Percentiles rank a stretch among this genome's conserved stretches.
phyloP scores from a whole-genome alignment of 2,888 invertebrate species.

The Herminia tarsipennalis region DNA sequence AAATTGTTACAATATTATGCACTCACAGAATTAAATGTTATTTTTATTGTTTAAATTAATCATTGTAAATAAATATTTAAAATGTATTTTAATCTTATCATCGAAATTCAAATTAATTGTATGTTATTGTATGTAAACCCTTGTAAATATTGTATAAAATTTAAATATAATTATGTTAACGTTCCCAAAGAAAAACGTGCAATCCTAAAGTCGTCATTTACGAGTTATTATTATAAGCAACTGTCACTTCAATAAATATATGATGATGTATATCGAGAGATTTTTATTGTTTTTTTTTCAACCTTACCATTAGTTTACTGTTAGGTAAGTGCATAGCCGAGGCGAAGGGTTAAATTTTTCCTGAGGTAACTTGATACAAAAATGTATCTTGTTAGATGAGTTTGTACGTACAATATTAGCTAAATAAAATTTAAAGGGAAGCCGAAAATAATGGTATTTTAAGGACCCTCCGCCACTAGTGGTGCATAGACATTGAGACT shows the following conservation, averaged over 20 bases:
- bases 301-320: too few relatives aligned
- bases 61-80: slow-evolving; percentile 38
- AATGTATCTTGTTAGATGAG: too few relatives aligned
- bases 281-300: slow-evolving; percentile 35
- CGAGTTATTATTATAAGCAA: slow-evolving; percentile 63
- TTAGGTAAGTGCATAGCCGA: too few relatives aligned
- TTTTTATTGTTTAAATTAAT: slow-evolving; percentile 19
- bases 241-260: slow-evolving; percentile 77
- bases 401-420: too few relatives aligned
- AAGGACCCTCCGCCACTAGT: too few relatives aligned
- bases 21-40: slow-evolving; percentile 25
- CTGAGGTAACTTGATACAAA: too few relatives aligned
- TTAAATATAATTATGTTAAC: slow-evolving; percentile 53
- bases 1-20: slow-evolving; percentile 9
- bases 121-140: slow-evolving; percentile 35
- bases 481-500: too few relatives aligned
- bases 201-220: slow-evolving; percentile 73
- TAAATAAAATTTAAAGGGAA: too few relatives aligned
- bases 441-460: too few relatives aligned
- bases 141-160: slow-evolving; percentile 51
- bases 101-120: slow-evolving; percentile 37
- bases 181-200: slow-evolving; percentile 81
- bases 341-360: too few relatives aligned
- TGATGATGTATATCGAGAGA: slow-evolving; percentile 56
- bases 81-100: slow-evolving; percentile 40